Conservation (phyloP, 2,113 vertebrate species). For the Microcebus ravelobensis region DNA sequence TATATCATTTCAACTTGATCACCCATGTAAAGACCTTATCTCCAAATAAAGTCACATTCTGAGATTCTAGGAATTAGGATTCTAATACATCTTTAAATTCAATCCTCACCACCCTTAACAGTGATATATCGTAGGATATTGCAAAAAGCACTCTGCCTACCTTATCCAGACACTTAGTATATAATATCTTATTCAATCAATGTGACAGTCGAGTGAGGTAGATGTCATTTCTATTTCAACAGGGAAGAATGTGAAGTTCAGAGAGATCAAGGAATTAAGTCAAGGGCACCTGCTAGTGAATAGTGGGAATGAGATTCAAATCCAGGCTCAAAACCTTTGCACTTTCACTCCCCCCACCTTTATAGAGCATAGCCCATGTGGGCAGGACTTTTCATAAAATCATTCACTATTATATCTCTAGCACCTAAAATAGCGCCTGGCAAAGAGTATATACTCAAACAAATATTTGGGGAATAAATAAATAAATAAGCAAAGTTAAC, state of each 20-base stretch:
- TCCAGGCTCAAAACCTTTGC: neutral
- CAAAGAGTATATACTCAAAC: neutral
- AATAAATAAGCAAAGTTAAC: neutral
- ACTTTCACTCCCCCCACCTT: neutral
- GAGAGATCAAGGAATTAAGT: neutral
- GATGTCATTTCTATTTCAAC: neutral
- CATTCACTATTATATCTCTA: neutral
- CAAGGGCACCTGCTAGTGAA: neutral
- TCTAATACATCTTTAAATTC: neutral
- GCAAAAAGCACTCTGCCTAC: neutral
- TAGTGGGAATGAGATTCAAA: neutral
- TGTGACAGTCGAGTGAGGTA: neutral
- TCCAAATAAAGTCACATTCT: neutral
- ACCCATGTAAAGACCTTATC: neutral
- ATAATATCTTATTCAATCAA: neutral
- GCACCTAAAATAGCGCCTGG: neutral
- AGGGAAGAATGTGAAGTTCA: neutral
- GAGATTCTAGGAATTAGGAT: neutral
- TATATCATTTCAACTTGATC: neutral
- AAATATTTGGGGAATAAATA: neutral
- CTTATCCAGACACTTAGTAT: neutral
- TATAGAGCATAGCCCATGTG: neutral
- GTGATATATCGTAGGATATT: neutral
- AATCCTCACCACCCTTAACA: neutral
- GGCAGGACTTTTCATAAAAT: neutral